phyloP scores from a whole-genome alignment of 2,888 invertebrate genomes.

The Galerucella nymphaeae region DNA sequence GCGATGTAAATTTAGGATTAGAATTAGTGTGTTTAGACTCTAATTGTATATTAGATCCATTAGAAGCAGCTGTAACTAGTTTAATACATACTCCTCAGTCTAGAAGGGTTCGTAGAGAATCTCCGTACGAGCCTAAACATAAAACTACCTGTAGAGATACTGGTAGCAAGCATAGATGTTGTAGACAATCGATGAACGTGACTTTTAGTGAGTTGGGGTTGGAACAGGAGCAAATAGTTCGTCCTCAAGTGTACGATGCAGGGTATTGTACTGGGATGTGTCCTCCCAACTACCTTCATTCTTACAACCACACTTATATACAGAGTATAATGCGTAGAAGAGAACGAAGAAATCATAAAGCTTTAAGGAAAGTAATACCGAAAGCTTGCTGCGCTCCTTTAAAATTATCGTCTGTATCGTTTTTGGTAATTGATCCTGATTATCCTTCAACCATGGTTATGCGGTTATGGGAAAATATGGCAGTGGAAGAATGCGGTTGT shows the following conservation, averaged over 20 bases:
- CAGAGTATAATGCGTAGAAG: conserved; percentile 76
- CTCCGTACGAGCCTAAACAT: conserved; percentile 60
- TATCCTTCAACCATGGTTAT: conserved; percentile 72
- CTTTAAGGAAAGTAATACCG: conserved; percentile 60
- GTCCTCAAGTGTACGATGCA: conserved; percentile 77
- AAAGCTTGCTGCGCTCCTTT: conserved; percentile 78
- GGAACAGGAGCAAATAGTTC: conserved; percentile 71
- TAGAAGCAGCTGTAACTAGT: conserved; percentile 58
- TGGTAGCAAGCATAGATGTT: conserved; percentile 70
- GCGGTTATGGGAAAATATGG: conserved; percentile 77
- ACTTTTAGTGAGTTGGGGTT: conserved; percentile 72
- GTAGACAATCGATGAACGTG: conserved; percentile 75
- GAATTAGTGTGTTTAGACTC: conserved; percentile 69
- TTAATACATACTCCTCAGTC: conserved; percentile 57
- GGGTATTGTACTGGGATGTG: conserved; percentile 78
- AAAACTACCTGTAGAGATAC: conserved; percentile 69
- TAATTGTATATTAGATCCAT: conserved; percentile 61
- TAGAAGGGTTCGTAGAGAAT: conserved; percentile 53
- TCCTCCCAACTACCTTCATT: conserved; percentile 75
- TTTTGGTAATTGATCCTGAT: conserved; percentile 74
- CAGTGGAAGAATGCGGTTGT: conserved; percentile 78
- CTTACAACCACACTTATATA: conserved; percentile 77
- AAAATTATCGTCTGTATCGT: conserved; percentile 73
- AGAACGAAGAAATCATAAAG: conserved; percentile 65
- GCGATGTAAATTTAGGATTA: conserved; percentile 66